A percentile compares a stretch with the other conserved stretches of the same genome.
Conservation (phyloP, 2,113 vertebrate genomes). For the Bubo blakistoni region DNA sequence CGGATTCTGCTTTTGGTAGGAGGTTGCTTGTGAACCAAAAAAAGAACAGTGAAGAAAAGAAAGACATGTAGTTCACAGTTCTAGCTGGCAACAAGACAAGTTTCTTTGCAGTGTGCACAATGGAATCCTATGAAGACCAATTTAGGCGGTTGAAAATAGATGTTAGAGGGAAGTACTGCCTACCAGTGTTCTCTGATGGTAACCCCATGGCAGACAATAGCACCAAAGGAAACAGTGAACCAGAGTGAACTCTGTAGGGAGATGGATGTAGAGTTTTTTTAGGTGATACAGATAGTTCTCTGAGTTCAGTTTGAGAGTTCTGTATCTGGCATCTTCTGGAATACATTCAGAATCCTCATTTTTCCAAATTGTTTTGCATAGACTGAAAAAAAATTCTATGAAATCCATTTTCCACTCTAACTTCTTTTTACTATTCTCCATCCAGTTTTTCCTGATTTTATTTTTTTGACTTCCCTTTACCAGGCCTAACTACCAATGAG, state of each 20-base stretch:
- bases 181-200: slow-evolving; percentile 75
- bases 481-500: not conserved
- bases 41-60: slow-evolving; percentile 82
- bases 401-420: not conserved
- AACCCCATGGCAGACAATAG: slow-evolving; percentile 73
- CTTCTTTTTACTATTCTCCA: not conserved
- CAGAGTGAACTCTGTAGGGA: slow-evolving; percentile 67
- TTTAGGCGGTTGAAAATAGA: slow-evolving; percentile 79
- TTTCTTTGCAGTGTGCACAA: slow-evolving; percentile 81
- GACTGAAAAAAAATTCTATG: not conserved
- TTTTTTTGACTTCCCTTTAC: not conserved
- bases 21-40: slow-evolving; percentile 81
- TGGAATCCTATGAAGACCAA: slow-evolving; percentile 82
- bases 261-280: slow-evolving; percentile 52
- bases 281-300: slow-evolving; percentile 60
- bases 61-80: slow-evolving; percentile 78
- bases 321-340: slow-evolving; percentile 21
- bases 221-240: slow-evolving; percentile 69
- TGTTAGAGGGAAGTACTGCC: slow-evolving; percentile 78
- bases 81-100: slow-evolving; percentile 80
- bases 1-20: slow-evolving; percentile 81
- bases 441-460: not conserved
- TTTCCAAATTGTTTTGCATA: not conserved
- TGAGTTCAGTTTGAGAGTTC: slow-evolving; percentile 42
- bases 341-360: slow-evolving; percentile 5